Evolutionary conservation across 2,797 vertebrate species (phyloP), one percentile per base, ranked within the genome.

Genomic region (Percopsis omiscomaycus): DNA sequence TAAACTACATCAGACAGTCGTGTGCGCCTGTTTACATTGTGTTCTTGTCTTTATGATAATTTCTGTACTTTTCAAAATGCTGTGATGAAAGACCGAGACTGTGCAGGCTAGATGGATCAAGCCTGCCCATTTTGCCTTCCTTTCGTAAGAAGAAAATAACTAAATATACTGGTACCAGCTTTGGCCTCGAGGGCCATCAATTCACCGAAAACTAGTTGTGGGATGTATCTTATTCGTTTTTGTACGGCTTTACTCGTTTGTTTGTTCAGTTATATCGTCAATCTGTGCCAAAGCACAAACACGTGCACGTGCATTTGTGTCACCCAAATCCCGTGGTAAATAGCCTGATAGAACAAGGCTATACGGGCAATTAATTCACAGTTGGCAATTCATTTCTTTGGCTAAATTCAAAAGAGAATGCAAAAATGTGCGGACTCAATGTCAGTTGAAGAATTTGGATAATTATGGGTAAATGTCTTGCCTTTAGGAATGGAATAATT

Each of bases 211-310:
- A 84, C 69, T 76, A 71, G 82, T 66, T 79, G 83, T 88, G 88
- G 86, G 89, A 89, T 89, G 87, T 85, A 85, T 79, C 75, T 77
- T 69, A 66, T 80, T 65, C 73, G 68, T 55, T 68, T 79, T 81
- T 78, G 75, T 84, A 83, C 69, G 81, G 80, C 74, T 84, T 84
- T 71, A 79, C 85, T 76, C 68, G 78, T 77, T 69, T 56, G 60
- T 73, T 58, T 55, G 57, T 85, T 83, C 66, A 63, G 81, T 68
- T 82, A 78, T 84, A 75, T 73, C 74, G 89, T 89, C 79, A 77
- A 78, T 88, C 84, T 86, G 88, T 89, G 90, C 90, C 90, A 91
- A 92, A 89, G 90, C 91, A 92, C 90, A 89, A 88, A 87, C 86
- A 83, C 81, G 79, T 67, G 84, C 81, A 83, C 80, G 79, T 84